These are phyloP conservation scores for Aramus guarauna DNA, from an alignment of 2,113 vertebrate species.

Conservation along the genomic window DNA sequence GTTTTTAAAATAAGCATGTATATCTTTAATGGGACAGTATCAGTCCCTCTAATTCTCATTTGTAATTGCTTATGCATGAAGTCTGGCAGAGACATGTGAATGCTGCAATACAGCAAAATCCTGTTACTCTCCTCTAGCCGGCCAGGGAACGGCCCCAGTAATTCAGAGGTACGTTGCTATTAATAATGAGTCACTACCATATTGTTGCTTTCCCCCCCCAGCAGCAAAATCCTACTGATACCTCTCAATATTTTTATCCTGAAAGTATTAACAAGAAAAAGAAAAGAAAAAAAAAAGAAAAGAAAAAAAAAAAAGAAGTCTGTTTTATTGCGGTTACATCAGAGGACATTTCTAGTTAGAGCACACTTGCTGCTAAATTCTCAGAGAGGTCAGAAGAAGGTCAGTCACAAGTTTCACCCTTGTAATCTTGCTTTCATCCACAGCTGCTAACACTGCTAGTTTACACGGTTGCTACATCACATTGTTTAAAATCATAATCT, in stretches of 20 bases:
- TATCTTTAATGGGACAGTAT: not conserved
- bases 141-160: not conserved
- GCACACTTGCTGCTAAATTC: not conserved
- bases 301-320: too few species aligned
- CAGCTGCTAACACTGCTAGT: not conserved
- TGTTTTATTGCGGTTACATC: not conserved
- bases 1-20: not conserved
- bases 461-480: not conserved
- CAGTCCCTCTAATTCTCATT: not conserved
- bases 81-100: not conserved
- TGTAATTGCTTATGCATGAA: not conserved
- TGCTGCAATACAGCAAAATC: not conserved
- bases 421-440: not conserved
- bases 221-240: not conserved
- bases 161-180: not conserved
- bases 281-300: not conserved
- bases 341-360: not conserved
- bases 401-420: slow-evolving; percentile 27
- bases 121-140: not conserved
- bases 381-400: not conserved
- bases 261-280: not conserved
- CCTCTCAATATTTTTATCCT: not conserved
- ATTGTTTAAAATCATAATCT: not conserved
- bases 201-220: not conserved
- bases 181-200: not conserved